These are phyloP conservation scores for Gymnodraco acuticeps DNA, from an alignment of 2,797 vertebrate species.

Conservation along the genomic window DNA sequence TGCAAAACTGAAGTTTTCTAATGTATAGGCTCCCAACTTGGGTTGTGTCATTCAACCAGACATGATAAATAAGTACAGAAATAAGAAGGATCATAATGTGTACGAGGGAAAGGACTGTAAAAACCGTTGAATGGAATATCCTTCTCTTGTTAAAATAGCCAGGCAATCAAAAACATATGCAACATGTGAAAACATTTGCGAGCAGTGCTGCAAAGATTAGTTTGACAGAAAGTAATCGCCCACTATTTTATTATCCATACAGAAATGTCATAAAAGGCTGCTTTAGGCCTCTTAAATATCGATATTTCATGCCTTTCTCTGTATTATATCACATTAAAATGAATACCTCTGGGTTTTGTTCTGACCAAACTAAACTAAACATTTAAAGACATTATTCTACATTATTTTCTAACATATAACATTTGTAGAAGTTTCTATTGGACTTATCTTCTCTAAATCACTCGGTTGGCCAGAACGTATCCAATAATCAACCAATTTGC, in stretches of 20 bases:
- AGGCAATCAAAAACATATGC: neutral
- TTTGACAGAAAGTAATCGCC: too few relatives aligned
- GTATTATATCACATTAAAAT: too few relatives aligned
- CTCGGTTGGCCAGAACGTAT: neutral
- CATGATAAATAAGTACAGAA: neutral
- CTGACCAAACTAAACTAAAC: too few relatives aligned
- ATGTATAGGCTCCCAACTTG: neutral
- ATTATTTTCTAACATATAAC: too few relatives aligned
- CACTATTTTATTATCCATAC: too few relatives aligned
- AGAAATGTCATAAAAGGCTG: too few relatives aligned
- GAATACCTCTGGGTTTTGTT: too few relatives aligned
- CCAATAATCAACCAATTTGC: conserved; percentile 4
- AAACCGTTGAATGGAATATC: neutral
- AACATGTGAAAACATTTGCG: neutral
- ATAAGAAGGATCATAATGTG: neutral
- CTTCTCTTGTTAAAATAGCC: neutral
- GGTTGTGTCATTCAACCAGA: neutral
- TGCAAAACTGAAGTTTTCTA: neutral
- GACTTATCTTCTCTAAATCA: neutral
- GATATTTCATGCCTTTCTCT: too few relatives aligned
- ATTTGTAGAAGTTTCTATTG: neutral
- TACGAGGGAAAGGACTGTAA: too few relatives aligned
- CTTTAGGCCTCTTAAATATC: too few relatives aligned
- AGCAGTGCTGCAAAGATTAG: too few relatives aligned
- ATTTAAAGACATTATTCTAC: too few relatives aligned